Evolutionary conservation across 1,140 invertebrate genomes (phyloP), one percentile per base, ranked within the genome.

Genomic region (Brachionus manjavacas): DNA sequence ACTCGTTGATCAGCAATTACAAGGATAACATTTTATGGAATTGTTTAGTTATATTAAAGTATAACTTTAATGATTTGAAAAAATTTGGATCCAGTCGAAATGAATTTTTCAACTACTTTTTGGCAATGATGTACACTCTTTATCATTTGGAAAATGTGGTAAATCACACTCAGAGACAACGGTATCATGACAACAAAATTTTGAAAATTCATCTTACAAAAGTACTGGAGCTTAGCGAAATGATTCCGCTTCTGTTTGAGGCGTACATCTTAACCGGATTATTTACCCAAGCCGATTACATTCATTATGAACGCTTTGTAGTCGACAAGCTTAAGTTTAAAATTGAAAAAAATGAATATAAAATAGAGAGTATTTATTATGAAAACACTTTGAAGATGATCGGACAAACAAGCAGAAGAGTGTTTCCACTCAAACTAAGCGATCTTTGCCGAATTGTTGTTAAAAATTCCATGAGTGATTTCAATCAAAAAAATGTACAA

Each of bases 21-120:
- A 81, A 81, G 64, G 52, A 64, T 12, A 35, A 81, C 23, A 64
- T 81, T 14, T 64, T 81, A 64, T 81, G 79, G 79, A 64, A 60
- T 66, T 81, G 79, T 64, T 23, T 81, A n/a, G 20, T 46, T 81
- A 16, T 81, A 11, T 81, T 31, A n/a, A 81, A 64, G 35, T 81
- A 41, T 35, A 60, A 81, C 31, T 12, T 60, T 7, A 20, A 64
- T 39, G 31, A 41, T 43, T 11, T 23, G 12, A 16, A 9, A 20
- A 41, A 20, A 39, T 35, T 39, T 20, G n/a, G 31, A 39, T 41
- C 31, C 1, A 41, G 23, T 41, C 31, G 60, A 6, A 4, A 23
- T 2, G 52, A 46, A 16, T 81, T 64, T 68, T 68, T 81, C 4
- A 81, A 81, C 43, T 81, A 43, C 52, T 81, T 64, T n/a, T 43